Base-by-base conservation (phyloP, 2,113 vertebrate genomes). In the Marmota monax region DNA sequence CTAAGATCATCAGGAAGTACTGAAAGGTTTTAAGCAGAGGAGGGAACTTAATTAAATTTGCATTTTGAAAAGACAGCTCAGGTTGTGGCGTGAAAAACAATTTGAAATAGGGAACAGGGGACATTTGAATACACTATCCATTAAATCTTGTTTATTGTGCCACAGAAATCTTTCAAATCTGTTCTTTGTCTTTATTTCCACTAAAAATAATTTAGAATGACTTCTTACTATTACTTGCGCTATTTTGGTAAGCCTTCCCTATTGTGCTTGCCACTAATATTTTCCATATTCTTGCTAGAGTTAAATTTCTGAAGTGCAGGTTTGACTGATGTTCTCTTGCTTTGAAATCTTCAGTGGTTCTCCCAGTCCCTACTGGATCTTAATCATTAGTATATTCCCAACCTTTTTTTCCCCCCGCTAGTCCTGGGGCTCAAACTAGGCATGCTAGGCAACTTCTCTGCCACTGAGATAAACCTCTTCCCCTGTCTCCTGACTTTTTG, bases 241-340 rank as follows among this genome's bases (percentile, higher is more conserved):
- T 70, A 34, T 76, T 94, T 61, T 83, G 48, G 51, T 76, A 78
- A 72, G 4, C 7, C 63, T 56, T 91, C 45, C 13, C 37, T 45
- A 13, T 22, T 13, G 11, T 51, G 48, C 34, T 90, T 37, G 11
- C 11, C 45, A 39, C 11, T 92, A 10, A 42, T 77, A 39, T 63
- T 95, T 92, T 92, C 37, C 8, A 3, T 88, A 56, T 4, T 73
- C 13, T 76, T 92, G 25, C 32, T 90, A 51, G 48, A 91, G 69
- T 93, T 95, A 56, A 56, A 25, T 73, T 87, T 90, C 39, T 97
- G 84, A 88, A 82, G 74, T 80, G 65, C 72, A 73, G 18, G 74
- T 88, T 95, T 20, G 56, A 56, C 18, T 56, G 17, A 58, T 67
- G 63, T 39, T 90, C 29, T 56, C 58, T 22, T 61, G 58, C 58